Conservation (phyloP, 2,797 vertebrate species). For the Phyllotis vaccarum region DNA sequence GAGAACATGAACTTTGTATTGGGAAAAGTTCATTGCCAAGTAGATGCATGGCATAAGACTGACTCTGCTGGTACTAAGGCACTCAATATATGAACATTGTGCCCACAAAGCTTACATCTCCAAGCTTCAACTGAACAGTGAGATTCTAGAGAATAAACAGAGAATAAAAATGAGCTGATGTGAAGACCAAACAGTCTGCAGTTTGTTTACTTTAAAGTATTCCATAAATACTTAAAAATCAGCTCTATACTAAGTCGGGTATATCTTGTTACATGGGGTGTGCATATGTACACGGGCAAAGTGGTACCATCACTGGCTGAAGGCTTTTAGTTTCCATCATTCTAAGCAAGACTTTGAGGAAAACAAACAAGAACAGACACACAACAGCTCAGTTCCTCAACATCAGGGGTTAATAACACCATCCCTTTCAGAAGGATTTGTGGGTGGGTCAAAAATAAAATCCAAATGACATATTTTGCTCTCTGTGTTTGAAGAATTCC, state of each 20-base stretch:
- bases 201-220: slow-evolving; percentile 66
- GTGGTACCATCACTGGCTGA: neutral
- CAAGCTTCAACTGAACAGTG: slow-evolving; percentile 18
- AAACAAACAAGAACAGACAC: slow-evolving; percentile 33
- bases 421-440: neutral
- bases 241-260: slow-evolving; percentile 52
- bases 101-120: neutral
- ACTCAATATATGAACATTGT: neutral
- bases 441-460: slow-evolving; percentile 35
- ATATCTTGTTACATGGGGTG: slow-evolving; percentile 43
- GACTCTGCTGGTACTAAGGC: neutral
- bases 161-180: slow-evolving; percentile 62
- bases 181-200: slow-evolving; percentile 63
- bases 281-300: neutral
- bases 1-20: neutral
- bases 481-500: neutral
- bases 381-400: neutral
- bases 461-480: slow-evolving; percentile 35
- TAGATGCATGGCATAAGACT: neutral
- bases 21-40: neutral
- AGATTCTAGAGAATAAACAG: slow-evolving; percentile 60
- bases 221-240: slow-evolving; percentile 65
- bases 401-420: neutral
- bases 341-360: slow-evolving; percentile 45
- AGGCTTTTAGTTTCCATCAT: slow-evolving; percentile 34